These are phyloP conservation scores for Acropternis orthonyx DNA, from an alignment of 2,797 vertebrate species.

Conservation along the genomic window DNA sequence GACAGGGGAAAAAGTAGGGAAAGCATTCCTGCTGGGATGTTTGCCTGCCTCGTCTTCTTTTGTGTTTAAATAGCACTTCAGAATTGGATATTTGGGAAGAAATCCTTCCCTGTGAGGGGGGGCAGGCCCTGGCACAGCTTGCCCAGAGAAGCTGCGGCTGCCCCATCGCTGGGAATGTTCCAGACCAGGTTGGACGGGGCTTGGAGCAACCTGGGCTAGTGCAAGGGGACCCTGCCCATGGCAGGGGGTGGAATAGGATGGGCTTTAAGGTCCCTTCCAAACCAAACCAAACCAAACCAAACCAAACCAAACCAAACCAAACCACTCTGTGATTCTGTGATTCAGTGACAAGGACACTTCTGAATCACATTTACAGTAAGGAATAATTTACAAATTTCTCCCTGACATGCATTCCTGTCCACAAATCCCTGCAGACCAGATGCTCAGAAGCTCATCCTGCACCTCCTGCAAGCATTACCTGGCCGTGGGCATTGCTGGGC, in stretches of 20 bases:
- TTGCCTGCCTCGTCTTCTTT: neutral
- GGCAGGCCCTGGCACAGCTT: neutral
- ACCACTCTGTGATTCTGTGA: neutral
- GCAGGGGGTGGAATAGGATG: neutral
- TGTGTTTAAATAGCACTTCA: neutral
- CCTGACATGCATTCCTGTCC: neutral
- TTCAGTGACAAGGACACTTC: neutral
- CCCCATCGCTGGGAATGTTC: neutral
- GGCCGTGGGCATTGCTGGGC: fast-evolving
- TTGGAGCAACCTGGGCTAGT: neutral
- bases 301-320: too few species aligned
- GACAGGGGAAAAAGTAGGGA: neutral
- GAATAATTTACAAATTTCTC: neutral
- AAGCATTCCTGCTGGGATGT: neutral
- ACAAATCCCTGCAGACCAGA: neutral
- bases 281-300: too few species aligned
- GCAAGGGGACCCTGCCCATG: neutral
- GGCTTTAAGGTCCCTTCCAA: neutral
- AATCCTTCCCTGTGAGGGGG: neutral
- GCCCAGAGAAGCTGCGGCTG: neutral
- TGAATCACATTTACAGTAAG: neutral
- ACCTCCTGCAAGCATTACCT: neutral
- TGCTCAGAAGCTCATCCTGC: neutral
- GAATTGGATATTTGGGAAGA: neutral
- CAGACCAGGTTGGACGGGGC: fast-evolving